Conservation (phyloP, 2,888 invertebrate genomes). For the Xestia sexstrigata region DNA sequence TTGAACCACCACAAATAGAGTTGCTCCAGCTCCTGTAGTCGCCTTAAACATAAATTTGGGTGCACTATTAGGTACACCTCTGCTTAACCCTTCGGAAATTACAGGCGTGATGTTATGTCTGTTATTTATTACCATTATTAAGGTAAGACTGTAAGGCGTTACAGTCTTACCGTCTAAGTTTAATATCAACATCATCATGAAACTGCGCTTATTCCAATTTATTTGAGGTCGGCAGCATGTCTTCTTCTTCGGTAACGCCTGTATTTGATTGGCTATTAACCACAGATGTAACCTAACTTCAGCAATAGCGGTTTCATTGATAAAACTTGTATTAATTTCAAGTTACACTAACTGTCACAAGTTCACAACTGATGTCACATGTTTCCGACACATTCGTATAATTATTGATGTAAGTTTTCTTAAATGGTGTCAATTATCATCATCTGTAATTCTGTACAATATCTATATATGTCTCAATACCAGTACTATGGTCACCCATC, state of each 20-base stretch:
- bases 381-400: neutral
- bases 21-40: too few relatives aligned
- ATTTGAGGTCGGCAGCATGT: neutral
- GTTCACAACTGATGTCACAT: neutral
- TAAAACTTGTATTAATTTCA: conserved; percentile 32
- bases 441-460: too few relatives aligned
- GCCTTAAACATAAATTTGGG: neutral
- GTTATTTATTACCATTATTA: neutral
- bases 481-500: too few relatives aligned
- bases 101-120: neutral
- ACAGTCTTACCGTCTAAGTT: too few relatives aligned
- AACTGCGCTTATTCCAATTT: neutral
- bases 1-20: too few relatives aligned
- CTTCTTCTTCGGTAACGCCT: conserved; percentile 4
- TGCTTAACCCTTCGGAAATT: neutral
- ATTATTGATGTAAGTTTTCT: neutral
- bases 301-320: neutral
- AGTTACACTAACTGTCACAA: conserved; percentile 13
- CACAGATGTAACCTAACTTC: conserved; percentile 13
- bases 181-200: neutral
- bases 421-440: neutral
- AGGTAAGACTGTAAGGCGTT: too few relatives aligned
- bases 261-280: conserved; percentile 13
- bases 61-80: too few relatives aligned
- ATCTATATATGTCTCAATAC: too few relatives aligned